Percentiles rank a stretch among this genome's conserved stretches.
Evolutionary conservation across 2,797 vertebrate genomes (phyloP).

Genomic region (Oreonectes daqikongensis): DNA sequence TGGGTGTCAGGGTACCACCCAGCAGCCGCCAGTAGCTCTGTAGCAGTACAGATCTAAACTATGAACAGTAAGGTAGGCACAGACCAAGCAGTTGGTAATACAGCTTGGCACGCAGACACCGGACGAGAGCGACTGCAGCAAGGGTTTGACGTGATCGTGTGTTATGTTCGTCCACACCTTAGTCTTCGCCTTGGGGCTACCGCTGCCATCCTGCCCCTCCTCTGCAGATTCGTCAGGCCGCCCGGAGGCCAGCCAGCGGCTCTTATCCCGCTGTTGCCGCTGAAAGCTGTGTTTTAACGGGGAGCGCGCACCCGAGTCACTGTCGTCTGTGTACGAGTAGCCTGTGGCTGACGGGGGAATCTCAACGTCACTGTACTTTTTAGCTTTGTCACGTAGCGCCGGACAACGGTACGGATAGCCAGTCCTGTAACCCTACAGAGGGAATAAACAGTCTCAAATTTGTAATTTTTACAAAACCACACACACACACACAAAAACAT

Average conservation of each 20-base stretch:
- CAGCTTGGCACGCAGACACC: constrained; percentile 99
- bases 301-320: constrained; percentile 93
- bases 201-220: constrained; percentile 88
- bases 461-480: neutral
- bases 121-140: constrained; percentile 99
- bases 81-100: constrained; percentile 99
- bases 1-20: constrained; percentile 85
- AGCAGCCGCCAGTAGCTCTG: constrained; percentile 73
- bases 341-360: constrained; percentile 86
- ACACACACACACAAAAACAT: neutral
- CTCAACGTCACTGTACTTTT: constrained; percentile 96
- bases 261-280: constrained; percentile 99
- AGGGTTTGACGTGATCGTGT: constrained; percentile 99
- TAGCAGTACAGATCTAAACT: constrained; percentile 91
- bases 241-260: constrained; percentile 90
- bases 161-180: constrained; percentile 99
- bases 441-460: neutral
- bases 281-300: constrained; percentile 99
- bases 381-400: constrained; percentile 93
- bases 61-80: constrained; percentile 99
- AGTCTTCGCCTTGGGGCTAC: constrained; percentile 99
- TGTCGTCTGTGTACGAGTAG: constrained; percentile 91
- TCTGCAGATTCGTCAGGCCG: constrained; percentile 90
- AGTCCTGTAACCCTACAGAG: constrained; percentile 91
- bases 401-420: constrained; percentile 98